Base-by-base conservation (phyloP, 2,888 invertebrate species). In the Brenthis hecate region DNA sequence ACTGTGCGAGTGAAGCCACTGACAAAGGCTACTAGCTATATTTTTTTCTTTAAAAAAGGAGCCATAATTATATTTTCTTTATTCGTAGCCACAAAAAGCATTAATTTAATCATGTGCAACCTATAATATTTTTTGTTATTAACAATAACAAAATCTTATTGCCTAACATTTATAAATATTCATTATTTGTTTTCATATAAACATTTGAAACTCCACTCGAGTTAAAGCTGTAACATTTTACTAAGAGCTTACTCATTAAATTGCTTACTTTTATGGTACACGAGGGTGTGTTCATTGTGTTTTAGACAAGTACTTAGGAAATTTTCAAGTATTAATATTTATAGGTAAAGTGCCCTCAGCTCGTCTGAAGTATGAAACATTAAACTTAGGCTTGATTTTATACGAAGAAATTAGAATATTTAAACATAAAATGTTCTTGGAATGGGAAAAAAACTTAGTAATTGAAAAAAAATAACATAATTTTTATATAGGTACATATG, bases 271-370 rank as follows among this genome's bases (percentile, higher is more conserved):
- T 53, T 43, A 62, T 19, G 50, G 36, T 62, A 53, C 53, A 54
- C 62, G 43, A 54, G 43, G 62, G 62, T n/a, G 23, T 54, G 14
- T 62, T 62, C 43, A 62, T 32, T 53, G 62, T 62, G 61, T 53
- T 58, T 61, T 53, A 62, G 62, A 54, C 54, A 54, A 62, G 62
- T 54, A 62, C 53, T 62, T 62, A 51, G 0, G 36, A 62, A 62
- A 62, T 54, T 62, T 53, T 14, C 19, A 43, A 54, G 19, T 54
- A 53, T 62, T 62, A 62, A 62, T 62, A 62, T 62, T 62, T 53
- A 62, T 53, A 62, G 53, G 36, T 54, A 43, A 62, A 62, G 53
- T 19, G n/a, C 23, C 14, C 62, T 62, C 53, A 13, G 53, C 53
- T 54, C 36, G 62, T 43, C 54, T 62, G 13, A 43, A 62, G 53